A percentile compares a stretch with the other conserved stretches of the same genome.
phyloP scores from a whole-genome alignment of 1,140 invertebrate species.

The Drosophila mauritiana region DNA sequence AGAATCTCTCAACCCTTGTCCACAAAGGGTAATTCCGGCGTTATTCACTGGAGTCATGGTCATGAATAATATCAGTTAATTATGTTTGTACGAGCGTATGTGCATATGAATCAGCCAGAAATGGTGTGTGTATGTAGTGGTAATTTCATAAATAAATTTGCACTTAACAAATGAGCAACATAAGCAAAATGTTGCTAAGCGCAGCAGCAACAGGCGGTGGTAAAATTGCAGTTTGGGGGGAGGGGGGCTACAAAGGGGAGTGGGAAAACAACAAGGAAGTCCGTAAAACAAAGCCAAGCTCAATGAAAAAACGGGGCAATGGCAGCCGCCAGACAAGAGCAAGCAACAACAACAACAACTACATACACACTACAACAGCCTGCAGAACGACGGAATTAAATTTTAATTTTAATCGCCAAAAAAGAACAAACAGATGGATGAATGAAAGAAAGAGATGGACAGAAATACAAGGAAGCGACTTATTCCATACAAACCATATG shows the following conservation, averaged over 20 bases:
- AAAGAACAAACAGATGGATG: conserved; percentile 59
- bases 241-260: not conserved
- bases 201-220: conserved; percentile 66
- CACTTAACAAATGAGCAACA: conserved; percentile 73
- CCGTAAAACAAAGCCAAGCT: conserved; percentile 70
- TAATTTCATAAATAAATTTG: conserved; percentile 76
- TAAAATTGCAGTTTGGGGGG: conserved; percentile 14
- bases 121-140: conserved; percentile 28
- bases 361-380: conserved; percentile 18
- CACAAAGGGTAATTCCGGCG: conserved; percentile 28
- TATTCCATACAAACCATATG: conserved; percentile 21
- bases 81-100: conserved; percentile 32
- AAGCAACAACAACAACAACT: conserved; percentile 22
- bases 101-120: conserved; percentile 23
- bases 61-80: conserved; percentile 78
- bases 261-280: conserved; percentile 68
- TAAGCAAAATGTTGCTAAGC: conserved; percentile 73
- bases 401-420: conserved; percentile 81
- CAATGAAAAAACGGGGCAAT: conserved; percentile 49
- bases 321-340: conserved; percentile 40
- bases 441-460: conserved; percentile 5
- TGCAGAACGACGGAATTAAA: conserved; percentile 64
- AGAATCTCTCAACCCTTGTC: conserved; percentile 10
- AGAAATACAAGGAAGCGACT: conserved; percentile 37
- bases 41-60: conserved; percentile 60